Percentiles rank a stretch among this genome's conserved stretches.
phyloP scores from a whole-genome alignment of 2,888 invertebrate genomes.

The Tinea pellionella region DNA sequence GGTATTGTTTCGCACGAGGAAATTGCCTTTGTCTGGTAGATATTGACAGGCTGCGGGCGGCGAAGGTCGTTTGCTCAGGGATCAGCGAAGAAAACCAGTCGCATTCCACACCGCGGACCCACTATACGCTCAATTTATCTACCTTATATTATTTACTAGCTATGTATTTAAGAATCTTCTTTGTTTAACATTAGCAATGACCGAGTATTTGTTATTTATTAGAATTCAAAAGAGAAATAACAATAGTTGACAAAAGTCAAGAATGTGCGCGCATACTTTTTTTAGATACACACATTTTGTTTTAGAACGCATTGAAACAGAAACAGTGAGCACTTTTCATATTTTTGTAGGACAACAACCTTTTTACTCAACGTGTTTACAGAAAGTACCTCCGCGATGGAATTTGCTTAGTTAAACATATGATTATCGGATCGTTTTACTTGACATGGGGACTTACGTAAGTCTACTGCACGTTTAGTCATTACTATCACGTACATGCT shows the following conservation, averaged over 20 bases:
- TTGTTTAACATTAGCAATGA: neutral
- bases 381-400: neutral
- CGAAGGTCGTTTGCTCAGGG: slow-evolving; percentile 21
- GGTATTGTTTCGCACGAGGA: slow-evolving; percentile 30
- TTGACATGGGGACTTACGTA: slow-evolving; percentile 41
- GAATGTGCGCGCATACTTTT: neutral
- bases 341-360: slow-evolving; percentile 4
- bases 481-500: slow-evolving; percentile 38
- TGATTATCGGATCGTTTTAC: slow-evolving; percentile 24
- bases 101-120: slow-evolving; percentile 27
- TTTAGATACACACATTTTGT: neutral
- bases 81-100: slow-evolving; percentile 29
- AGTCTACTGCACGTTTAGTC: slow-evolving; percentile 32
- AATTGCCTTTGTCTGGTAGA: slow-evolving; percentile 16
- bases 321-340: neutral
- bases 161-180: no score
- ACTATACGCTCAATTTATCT: neutral
- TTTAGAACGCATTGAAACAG: neutral
- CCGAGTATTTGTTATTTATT: neutral
- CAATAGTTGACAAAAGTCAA: neutral
- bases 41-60: slow-evolving; percentile 10
- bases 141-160: neutral
- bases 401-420: slow-evolving; percentile 11
- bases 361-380: neutral
- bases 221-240: neutral